A percentile compares a stretch with the other conserved stretches of the same genome.
Conservation (phyloP, 2,113 vertebrate genomes). For the Ochotona princeps region DNA sequence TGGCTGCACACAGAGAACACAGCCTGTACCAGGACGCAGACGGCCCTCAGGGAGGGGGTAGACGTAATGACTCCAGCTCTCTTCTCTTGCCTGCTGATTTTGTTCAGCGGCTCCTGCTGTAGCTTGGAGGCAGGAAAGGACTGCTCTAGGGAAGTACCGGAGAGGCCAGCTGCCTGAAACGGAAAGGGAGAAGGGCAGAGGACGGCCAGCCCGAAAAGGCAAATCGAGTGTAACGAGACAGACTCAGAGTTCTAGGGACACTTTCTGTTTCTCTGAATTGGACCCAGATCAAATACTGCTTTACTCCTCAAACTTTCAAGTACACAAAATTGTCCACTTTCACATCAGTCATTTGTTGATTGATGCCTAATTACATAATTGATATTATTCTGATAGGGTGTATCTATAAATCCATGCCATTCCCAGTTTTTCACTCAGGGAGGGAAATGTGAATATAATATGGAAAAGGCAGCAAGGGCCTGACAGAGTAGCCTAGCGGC, state of each 20-base stretch:
- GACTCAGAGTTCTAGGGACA: neutral
- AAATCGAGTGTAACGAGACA: neutral
- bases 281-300: neutral
- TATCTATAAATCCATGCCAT: neutral
- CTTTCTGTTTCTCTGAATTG: neutral
- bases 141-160: neutral
- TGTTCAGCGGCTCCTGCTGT: neutral
- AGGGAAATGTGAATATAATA: neutral
- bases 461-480: neutral
- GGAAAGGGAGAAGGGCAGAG: neutral
- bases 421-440: neutral
- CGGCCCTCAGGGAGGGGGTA: neutral
- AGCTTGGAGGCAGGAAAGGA: slow-evolving; percentile 12
- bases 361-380: neutral
- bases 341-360: slow-evolving; percentile 20
- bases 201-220: neutral
- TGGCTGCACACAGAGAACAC: neutral
- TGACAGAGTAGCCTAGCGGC: too few species aligned
- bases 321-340: neutral
- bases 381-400: neutral
- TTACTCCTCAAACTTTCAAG: neutral
- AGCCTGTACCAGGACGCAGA: neutral
- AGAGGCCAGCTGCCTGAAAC: neutral
- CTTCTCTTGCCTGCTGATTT: slow-evolving; percentile 8
- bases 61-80: neutral